These are phyloP conservation scores for Anoura caudifer DNA, from an alignment of 2,113 vertebrate genomes.

Conservation along the genomic window DNA sequence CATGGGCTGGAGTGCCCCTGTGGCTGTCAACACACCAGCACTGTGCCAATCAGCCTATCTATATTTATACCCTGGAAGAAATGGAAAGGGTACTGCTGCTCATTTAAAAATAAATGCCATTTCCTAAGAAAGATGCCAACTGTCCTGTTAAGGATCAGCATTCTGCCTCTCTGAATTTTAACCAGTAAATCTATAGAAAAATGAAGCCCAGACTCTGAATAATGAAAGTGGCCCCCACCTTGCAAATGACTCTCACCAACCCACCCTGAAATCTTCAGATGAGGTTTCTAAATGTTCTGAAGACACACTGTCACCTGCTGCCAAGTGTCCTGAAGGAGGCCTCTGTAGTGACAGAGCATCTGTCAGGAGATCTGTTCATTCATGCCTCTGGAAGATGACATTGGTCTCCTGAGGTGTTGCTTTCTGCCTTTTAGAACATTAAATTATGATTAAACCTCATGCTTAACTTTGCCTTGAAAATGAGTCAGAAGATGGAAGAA, in stretches of 20 bases:
- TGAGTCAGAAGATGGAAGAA: background rate
- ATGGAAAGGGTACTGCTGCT: background rate
- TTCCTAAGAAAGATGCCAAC: background rate
- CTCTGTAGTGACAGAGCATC: background rate
- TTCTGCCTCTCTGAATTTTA: background rate
- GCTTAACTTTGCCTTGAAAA: background rate
- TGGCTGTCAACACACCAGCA: background rate
- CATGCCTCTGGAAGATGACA: background rate
- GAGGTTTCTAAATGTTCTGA: background rate
- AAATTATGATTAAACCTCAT: background rate
- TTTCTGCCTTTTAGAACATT: background rate
- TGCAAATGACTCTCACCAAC: background rate
- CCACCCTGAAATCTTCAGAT: background rate
- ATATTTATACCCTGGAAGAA: background rate
- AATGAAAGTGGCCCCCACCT: background rate
- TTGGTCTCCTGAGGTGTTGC: background rate
- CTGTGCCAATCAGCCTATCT: background rate
- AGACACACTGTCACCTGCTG: background rate
- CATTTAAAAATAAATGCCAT: constrained; percentile 37
- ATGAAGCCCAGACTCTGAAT: background rate
- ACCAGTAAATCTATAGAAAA: background rate
- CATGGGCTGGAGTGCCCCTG: too few relatives aligned
- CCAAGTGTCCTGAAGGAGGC: background rate
- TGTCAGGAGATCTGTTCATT: background rate
- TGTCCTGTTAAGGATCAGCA: background rate